Evolutionary conservation across 1,140 invertebrate species (phyloP).

Genomic region (Mactra quadrangularis): DNA sequence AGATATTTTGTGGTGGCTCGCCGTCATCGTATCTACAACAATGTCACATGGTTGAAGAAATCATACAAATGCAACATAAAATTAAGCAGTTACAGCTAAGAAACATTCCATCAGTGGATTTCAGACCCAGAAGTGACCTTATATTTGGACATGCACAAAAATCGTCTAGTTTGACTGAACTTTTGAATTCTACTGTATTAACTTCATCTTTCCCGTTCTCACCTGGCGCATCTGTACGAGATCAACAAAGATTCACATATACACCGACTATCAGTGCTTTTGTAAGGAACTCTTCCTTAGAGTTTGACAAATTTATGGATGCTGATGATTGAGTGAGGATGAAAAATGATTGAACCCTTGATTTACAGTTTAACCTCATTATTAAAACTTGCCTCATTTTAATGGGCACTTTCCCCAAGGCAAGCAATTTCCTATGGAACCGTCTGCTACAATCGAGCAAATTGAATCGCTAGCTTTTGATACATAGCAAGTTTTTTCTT

Average conservation of each 20-base stretch:
- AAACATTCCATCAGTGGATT: constrained; percentile 26
- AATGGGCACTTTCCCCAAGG: too few species aligned
- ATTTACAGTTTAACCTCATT: too few species aligned
- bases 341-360: too few species aligned
- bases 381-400: too few species aligned
- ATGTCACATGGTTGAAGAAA: constrained; percentile 82
- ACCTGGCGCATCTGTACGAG: constrained; percentile 65
- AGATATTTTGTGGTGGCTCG: constrained; percentile 90
- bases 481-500: too few species aligned
- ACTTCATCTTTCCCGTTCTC: constrained; percentile 83
- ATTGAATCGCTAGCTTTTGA: too few species aligned
- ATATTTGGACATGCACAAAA: constrained; percentile 77
- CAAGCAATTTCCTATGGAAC: too few species aligned
- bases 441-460: too few species aligned
- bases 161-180: constrained; percentile 66
- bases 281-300: constrained; percentile 73
- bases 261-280: constrained; percentile 72
- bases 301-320: constrained; percentile 67
- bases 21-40: constrained; percentile 87
- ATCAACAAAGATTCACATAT: constrained; percentile 69
- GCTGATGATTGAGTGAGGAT: constrained; percentile 68
- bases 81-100: constrained; percentile 66
- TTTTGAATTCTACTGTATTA: constrained; percentile 76
- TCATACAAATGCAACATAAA: constrained; percentile 77
- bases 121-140: constrained; percentile 78